Percentiles rank a stretch among this genome's conserved stretches.
Conservation (phyloP, 2,888 invertebrate genomes). For the Perizoma affinitatum region DNA sequence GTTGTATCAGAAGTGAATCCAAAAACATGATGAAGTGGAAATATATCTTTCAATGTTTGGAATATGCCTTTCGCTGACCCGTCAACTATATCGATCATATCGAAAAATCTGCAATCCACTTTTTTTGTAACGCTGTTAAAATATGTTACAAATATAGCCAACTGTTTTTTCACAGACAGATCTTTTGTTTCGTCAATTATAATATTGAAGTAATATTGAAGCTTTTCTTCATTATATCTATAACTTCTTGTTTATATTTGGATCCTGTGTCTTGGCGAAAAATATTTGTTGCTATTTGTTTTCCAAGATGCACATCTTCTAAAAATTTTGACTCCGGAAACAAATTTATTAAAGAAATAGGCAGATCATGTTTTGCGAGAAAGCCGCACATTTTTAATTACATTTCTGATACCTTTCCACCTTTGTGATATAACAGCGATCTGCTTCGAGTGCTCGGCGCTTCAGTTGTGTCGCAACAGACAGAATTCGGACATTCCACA, state of each 20-base stretch:
- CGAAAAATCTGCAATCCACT: constrained; percentile 4
- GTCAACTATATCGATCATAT: constrained; percentile 4
- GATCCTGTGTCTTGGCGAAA: constrained; percentile 15
- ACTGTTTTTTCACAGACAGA: constrained; percentile 5
- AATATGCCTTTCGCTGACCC: constrained; percentile 3
- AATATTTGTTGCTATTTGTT: constrained; percentile 19
- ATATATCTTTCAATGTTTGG: no score
- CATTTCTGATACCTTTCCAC: no score
- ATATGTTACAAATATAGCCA: constrained; percentile 3
- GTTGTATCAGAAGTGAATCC: no score
- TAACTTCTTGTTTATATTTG: constrained; percentile 15
- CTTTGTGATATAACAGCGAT: no score
- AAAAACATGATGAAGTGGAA: no score
- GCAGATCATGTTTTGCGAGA: constrained; percentile 7
- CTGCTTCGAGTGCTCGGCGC: no score
- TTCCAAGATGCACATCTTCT: constrained; percentile 6
- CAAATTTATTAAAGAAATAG: constrained; percentile 5
- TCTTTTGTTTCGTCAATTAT: constrained; percentile 7
- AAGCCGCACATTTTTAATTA: constrained; percentile 3
- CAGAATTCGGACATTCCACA: no score
- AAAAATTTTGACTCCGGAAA: constrained; percentile 3
- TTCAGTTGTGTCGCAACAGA: no score
- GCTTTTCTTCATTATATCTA: no score
- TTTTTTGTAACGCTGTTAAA: constrained; percentile 8
- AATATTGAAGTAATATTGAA: constrained; percentile 15